Evolutionary conservation across 2,888 invertebrate species (phyloP), one percentile per base, ranked within the genome.

Genomic region (Lagria hirta): DNA sequence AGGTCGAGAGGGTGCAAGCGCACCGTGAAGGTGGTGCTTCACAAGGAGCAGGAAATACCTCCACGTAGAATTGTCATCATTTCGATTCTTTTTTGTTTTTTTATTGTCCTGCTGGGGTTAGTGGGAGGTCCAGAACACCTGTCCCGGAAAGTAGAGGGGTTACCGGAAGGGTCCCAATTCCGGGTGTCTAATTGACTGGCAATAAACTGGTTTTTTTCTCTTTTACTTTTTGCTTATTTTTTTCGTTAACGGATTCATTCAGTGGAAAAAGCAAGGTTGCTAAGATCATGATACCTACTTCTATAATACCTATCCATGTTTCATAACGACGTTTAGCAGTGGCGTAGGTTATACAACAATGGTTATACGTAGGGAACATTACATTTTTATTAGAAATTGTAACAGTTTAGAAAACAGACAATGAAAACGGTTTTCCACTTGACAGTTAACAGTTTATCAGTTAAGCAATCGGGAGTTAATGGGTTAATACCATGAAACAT

Each of bases 1-100:
- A 53, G 49, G 52, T 47, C 51, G 47, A 22, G 30, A 32, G 40
- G 40, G 35, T 34, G 35, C 28, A 43, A 26, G 42, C 21, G 53
- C 11, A 7, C 3, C n/a, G 37, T 10, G 22, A 10, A 18, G 14
- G 22, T n/a, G n/a, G 15, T 22, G 22, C 21, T 37, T 27, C 37
- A 36, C n/a, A n/a, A n/a, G 22, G 12, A 32, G 35, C 36, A 37
- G 37, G 37, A 37, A 37, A 37, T 37, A 37, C 37, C 37, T 14
- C 20, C 16, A n/a, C n/a, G n/a, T n/a, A n/a, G n/a, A n/a, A n/a
- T n/a, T n/a, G n/a, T n/a, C n/a, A n/a, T n/a, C n/a, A n/a, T n/a
- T n/a, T n/a, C n/a, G n/a, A n/a, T n/a, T n/a, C n/a, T n/a, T n/a
- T n/a, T n/a, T n/a, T n/a, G n/a, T n/a, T n/a, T n/a, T n/a, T n/a